Evolutionary conservation across 2,888 invertebrate species (phyloP), one percentile per base, ranked within the genome.

Genomic region (Pseudococcus longispinus): DNA sequence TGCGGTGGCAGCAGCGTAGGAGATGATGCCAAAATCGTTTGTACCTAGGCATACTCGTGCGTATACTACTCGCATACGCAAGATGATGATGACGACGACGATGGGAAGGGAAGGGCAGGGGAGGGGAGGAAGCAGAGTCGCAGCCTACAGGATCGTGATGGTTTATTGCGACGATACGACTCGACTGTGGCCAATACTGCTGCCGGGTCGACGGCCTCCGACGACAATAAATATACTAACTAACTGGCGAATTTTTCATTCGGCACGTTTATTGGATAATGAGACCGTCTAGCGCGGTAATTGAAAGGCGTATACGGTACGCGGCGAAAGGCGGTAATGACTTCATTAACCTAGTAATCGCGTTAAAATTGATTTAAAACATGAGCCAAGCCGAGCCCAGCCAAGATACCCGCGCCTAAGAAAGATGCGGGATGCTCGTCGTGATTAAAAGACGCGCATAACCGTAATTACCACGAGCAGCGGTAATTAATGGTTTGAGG

Each of bases 321-420:
- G 13, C 65, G 26, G 65, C 20, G 26, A 65, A 65, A 65, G 65
- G 65, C 26, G 65, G 65, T 65, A 65, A 65, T 65, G 65, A 65
- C 65, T 65, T 65, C 65, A 65, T 65, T 65, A 65, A 26, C 65
- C 65, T 13, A 65, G 65, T 65, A 65, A 65, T 65, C 65, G 65
- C 23, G 65, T 65, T 65, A 65, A 65, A 65, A 65, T 65, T 65
- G 65, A 65, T 65, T 65, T 65, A 65, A 65, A 65, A 23, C 26
- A 65, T 26, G 23, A 26, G 65, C 65, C 26, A n/a, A 51, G 51
- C n/a, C 51, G 51, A 51, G 51, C 37, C n/a, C n/a, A n/a, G 65
- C 65, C 26, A n/a, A 51, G 51, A 51, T 51, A 51, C 51, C n/a
- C 51, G 51, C 51, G 6, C n/a, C 13, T 11, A 13, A 65, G 15